Evolutionary conservation across 1,140 invertebrate genomes (phyloP).

Genomic region (Nebria ingens): DNA sequence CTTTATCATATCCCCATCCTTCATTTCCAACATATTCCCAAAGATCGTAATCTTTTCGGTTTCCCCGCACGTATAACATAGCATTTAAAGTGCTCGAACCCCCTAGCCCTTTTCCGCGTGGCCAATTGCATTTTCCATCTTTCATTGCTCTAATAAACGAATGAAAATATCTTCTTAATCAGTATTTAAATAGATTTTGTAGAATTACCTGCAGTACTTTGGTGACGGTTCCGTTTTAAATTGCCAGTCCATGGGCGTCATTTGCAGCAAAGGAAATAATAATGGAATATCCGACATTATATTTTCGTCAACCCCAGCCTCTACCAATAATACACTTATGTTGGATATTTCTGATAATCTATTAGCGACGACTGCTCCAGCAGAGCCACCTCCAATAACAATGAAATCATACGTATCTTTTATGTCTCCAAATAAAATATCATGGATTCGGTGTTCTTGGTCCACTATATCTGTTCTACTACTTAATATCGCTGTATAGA

Average conservation of each 20-base stretch:
- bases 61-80: constrained; percentile 82
- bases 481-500: constrained; percentile 46
- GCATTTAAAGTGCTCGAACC: constrained; percentile 77
- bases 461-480: constrained; percentile 59
- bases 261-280: constrained; percentile 61
- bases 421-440: constrained; percentile 37
- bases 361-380: constrained; percentile 69
- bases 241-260: constrained; percentile 65
- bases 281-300: constrained; percentile 62
- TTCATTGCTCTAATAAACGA: constrained; percentile 50
- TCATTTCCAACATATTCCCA: constrained; percentile 63
- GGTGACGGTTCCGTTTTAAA: constrained; percentile 63
- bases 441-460: constrained; percentile 40
- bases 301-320: constrained; percentile 71
- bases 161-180: too few species aligned
- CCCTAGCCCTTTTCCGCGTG: constrained; percentile 66
- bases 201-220: constrained; percentile 55
- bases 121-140: constrained; percentile 53
- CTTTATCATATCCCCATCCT: constrained; percentile 64
- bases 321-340: constrained; percentile 66
- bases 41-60: constrained; percentile 71
- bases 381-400: constrained; percentile 71
- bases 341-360: constrained; percentile 57
- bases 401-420: constrained; percentile 59
- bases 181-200: too few species aligned